Evolutionary conservation across 2,888 invertebrate genomes (phyloP).

Genomic region (Erannis defoliaria): DNA sequence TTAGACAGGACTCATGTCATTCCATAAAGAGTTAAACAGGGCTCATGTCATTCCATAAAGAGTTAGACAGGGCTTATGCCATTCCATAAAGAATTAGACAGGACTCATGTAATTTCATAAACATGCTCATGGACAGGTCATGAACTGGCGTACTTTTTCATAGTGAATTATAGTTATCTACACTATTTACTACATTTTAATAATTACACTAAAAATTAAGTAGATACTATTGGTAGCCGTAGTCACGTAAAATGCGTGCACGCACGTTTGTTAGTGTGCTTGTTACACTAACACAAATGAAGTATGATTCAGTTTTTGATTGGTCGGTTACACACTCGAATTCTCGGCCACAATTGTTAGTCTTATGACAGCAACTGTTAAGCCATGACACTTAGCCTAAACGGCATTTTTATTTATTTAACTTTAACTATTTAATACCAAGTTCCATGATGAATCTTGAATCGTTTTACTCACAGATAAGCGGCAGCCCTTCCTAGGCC

Average conservation of each 20-base stretch:
- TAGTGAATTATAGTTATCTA: neutral
- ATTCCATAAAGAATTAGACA: no score
- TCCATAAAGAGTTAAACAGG: no score
- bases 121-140: no score
- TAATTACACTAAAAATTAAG: no score
- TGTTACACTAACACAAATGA: neutral
- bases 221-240: no score
- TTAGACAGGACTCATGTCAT: neutral
- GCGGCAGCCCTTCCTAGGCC: no score
- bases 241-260: neutral
- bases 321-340: neutral
- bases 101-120: no score
- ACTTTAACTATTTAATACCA: neutral
- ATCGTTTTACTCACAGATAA: no score
- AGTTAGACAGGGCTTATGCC: neutral
- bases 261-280: neutral
- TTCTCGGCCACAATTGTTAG: neutral
- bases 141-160: no score
- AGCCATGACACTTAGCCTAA: no score
- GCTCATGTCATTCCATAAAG: neutral
- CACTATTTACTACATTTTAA: no score
- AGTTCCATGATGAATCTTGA: conserved; percentile 5
- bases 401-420: no score
- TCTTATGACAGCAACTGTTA: neutral
- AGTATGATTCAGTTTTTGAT: neutral